phyloP scores from a whole-genome alignment of 1,140 invertebrate genomes.

The Drosophila sproati region DNA sequence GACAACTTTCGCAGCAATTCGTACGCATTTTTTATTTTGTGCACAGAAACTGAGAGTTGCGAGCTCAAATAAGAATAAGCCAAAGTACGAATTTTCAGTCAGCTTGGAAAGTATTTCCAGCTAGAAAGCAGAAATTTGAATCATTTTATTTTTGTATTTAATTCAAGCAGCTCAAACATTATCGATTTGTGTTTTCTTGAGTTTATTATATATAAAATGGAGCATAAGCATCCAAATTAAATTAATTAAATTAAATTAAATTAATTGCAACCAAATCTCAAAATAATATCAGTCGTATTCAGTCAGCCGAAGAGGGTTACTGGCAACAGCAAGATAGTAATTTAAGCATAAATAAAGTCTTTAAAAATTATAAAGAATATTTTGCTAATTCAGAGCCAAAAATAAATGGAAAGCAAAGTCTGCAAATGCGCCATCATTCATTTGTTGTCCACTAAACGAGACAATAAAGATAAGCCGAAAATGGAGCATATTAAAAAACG shows the following conservation, averaged over 20 bases:
- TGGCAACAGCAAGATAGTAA: background rate
- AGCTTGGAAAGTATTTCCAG: background rate
- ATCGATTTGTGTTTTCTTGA: no score
- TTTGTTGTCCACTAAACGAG: slow-evolving; percentile 73
- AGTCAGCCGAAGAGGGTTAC: no score
- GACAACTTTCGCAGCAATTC: slow-evolving; percentile 70
- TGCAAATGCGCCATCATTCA: slow-evolving; percentile 65
- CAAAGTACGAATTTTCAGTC: background rate
- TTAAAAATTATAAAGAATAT: background rate
- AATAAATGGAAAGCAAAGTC: slow-evolving; percentile 19
- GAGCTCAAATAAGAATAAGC: slow-evolving; percentile 1
- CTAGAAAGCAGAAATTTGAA: no score
- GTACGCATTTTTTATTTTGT: slow-evolving; percentile 46
- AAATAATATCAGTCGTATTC: no score
- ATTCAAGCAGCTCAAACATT: no score
- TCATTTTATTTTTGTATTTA: no score
- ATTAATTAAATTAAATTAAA: no score
- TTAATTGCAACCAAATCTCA: no score
- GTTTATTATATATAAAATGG: no score
- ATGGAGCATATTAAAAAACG: slow-evolving; percentile 60
- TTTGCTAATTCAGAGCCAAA: background rate
- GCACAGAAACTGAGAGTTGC: slow-evolving; percentile 25
- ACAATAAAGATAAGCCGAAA: slow-evolving; percentile 80
- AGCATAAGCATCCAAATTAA: no score
- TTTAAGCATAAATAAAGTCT: background rate